A percentile compares a stretch with the other conserved stretches of the same genome.
Evolutionary conservation across 2,113 vertebrate species (phyloP).

Genomic region (Bostrychus sinensis): DNA sequence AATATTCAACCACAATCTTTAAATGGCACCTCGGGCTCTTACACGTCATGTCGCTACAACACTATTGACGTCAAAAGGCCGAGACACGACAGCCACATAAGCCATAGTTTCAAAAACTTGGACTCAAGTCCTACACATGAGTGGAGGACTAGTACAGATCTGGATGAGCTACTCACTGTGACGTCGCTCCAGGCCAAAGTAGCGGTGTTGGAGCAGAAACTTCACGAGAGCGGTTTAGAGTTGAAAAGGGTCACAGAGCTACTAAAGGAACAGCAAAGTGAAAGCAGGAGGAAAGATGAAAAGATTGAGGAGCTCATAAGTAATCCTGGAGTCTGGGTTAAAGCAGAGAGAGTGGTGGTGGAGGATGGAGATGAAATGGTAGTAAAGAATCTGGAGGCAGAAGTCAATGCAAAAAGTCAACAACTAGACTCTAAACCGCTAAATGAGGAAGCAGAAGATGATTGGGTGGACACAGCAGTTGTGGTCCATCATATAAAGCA

Average conservation of each 20-base stretch:
- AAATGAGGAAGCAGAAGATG: conserved; percentile 25
- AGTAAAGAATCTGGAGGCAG: conserved; percentile 11
- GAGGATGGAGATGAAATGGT: conserved; percentile 27
- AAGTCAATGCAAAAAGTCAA: conserved; percentile 16
- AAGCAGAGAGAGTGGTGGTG: conserved; percentile 35
- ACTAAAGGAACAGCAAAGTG: conserved; percentile 81
- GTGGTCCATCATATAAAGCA: conserved; percentile 82
- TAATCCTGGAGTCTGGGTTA: conserved; percentile 66
- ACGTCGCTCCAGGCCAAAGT: conserved; percentile 82
- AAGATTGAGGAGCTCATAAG: conserved; percentile 80
- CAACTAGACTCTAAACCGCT: not conserved
- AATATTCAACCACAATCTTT: conserved; percentile 14
- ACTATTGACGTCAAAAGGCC: conserved; percentile 48
- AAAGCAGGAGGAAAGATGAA: conserved; percentile 80
- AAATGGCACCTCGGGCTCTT: conserved; percentile 50
- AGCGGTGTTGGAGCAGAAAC: conserved; percentile 81
- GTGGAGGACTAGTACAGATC: conserved; percentile 73
- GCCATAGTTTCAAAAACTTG: conserved; percentile 13
- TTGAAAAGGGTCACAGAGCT: conserved; percentile 74
- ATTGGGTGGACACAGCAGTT: conserved; percentile 62
- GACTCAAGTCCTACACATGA: conserved; percentile 47
- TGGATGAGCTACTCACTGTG: conserved; percentile 68
- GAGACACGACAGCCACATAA: conserved; percentile 37
- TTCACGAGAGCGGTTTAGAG: conserved; percentile 81
- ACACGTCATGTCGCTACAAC: conserved; percentile 14